Conservation (phyloP, 2,113 vertebrate species). For the Dicaeum eximium region DNA sequence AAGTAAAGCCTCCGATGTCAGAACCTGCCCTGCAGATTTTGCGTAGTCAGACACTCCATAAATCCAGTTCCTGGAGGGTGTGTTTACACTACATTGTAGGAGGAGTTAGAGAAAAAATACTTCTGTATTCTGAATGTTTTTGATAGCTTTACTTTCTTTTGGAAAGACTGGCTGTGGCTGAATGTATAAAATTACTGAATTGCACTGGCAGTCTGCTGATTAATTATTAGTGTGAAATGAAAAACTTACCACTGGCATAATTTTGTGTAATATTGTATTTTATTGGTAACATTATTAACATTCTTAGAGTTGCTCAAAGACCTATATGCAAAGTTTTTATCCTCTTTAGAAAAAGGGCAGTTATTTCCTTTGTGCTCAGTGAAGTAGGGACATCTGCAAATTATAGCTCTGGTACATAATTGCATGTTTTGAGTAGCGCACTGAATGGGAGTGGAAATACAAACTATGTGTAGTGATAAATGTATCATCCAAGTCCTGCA, state of each 20-base stretch:
- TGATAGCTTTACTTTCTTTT: neutral
- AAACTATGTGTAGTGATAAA: neutral
- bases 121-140: neutral
- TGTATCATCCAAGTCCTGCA: neutral
- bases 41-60: accelerated
- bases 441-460: slow-evolving; percentile 13
- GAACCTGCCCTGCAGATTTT: neutral
- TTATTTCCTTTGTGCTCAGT: slow-evolving; percentile 39
- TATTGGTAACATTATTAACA: neutral
- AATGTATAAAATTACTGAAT: neutral
- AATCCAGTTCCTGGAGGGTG: neutral
- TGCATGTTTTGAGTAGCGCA: slow-evolving; percentile 19
- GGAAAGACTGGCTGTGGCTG: neutral
- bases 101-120: neutral
- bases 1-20: neutral
- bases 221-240: neutral
- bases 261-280: neutral
- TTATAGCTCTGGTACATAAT: slow-evolving; percentile 43
- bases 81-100: accelerated
- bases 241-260: neutral
- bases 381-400: slow-evolving; percentile 49
- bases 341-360: slow-evolving; percentile 13
- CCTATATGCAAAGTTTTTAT: slow-evolving; percentile 1
- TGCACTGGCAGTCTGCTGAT: neutral
- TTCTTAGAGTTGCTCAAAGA: neutral